Evolutionary conservation across 1,140 invertebrate species (phyloP).

Genomic region (Atta colombica): DNA sequence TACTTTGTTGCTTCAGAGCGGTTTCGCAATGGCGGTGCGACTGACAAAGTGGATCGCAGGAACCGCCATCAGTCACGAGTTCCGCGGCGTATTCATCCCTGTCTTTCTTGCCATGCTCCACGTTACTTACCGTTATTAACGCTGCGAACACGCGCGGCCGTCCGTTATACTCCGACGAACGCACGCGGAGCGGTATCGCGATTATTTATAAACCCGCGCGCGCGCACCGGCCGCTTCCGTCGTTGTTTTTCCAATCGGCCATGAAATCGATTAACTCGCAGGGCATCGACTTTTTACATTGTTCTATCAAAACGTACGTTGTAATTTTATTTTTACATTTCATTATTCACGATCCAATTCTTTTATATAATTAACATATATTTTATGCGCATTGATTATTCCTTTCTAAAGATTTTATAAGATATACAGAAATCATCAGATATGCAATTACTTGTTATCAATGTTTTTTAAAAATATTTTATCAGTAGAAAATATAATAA

Average conservation of each 20-base stretch:
- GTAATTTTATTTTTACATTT: slow-evolving; percentile 15
- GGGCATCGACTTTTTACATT: slow-evolving; percentile 51
- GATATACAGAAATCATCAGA: background rate
- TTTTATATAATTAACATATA: slow-evolving; percentile 6
- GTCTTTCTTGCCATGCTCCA: slow-evolving; percentile 60
- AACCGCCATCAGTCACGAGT: slow-evolving; percentile 57
- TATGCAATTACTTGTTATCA: background rate
- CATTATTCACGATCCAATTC: background rate
- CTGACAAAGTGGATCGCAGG: slow-evolving; percentile 66
- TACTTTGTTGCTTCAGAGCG: slow-evolving; percentile 23
- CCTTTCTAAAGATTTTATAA: background rate
- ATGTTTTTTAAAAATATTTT: background rate
- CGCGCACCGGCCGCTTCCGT: slow-evolving; percentile 44
- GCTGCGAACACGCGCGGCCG: slow-evolving; percentile 50
- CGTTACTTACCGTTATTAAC: slow-evolving; percentile 72
- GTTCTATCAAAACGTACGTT: background rate
- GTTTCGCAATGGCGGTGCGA: slow-evolving; percentile 19
- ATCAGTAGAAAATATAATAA: background rate
- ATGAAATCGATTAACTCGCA: slow-evolving; percentile 60
- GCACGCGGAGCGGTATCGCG: slow-evolving; percentile 20
- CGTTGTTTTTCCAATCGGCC: slow-evolving; percentile 56
- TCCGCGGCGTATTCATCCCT: slow-evolving; percentile 64
- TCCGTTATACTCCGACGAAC: slow-evolving; percentile 55
- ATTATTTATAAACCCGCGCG: slow-evolving; percentile 69
- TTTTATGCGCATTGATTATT: background rate